Conservation (phyloP, 2,888 invertebrate species). For the Hirudinaria manillensis region DNA sequence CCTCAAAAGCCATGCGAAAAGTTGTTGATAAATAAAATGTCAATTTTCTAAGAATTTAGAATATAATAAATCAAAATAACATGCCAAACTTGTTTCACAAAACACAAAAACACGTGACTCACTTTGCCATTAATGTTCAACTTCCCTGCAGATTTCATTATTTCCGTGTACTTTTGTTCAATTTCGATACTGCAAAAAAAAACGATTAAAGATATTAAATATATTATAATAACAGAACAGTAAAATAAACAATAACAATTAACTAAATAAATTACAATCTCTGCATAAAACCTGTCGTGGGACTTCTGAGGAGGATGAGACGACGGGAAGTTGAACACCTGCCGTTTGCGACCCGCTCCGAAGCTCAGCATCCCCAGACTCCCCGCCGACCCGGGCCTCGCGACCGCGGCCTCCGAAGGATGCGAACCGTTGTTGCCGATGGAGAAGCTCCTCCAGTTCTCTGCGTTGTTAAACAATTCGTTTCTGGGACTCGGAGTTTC, state of each 20-base stretch:
- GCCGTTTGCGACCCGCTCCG: slow-evolving; percentile 7
- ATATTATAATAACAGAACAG: too few species aligned
- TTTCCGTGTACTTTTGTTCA: slow-evolving; percentile 79
- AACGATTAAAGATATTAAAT: too few species aligned
- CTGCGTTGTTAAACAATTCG: background rate
- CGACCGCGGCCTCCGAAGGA: background rate
- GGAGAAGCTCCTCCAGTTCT: slow-evolving; percentile 9
- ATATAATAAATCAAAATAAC: too few species aligned
- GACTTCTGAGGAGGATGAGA: slow-evolving; percentile 17
- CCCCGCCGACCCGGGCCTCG: slow-evolving; percentile 24
- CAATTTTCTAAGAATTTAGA: too few species aligned
- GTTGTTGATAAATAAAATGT: too few species aligned
- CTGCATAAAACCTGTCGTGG: slow-evolving; percentile 18
- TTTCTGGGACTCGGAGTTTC: slow-evolving; percentile 22
- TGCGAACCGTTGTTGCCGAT: background rate
- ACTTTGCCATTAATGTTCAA: slow-evolving; percentile 71
- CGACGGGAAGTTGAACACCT: slow-evolving; percentile 12
- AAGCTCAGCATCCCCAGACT: slow-evolving; percentile 3
- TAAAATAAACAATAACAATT: too few species aligned
- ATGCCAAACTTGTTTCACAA: too few species aligned
- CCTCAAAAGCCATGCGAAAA: too few species aligned
- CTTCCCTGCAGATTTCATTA: slow-evolving; percentile 86
- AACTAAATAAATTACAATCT: too few species aligned
- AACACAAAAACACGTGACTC: too few species aligned
- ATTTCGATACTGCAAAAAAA: slow-evolving; percentile 56